phyloP scores from a whole-genome alignment of 2,113 vertebrate genomes.

The Parotia lawesii region DNA sequence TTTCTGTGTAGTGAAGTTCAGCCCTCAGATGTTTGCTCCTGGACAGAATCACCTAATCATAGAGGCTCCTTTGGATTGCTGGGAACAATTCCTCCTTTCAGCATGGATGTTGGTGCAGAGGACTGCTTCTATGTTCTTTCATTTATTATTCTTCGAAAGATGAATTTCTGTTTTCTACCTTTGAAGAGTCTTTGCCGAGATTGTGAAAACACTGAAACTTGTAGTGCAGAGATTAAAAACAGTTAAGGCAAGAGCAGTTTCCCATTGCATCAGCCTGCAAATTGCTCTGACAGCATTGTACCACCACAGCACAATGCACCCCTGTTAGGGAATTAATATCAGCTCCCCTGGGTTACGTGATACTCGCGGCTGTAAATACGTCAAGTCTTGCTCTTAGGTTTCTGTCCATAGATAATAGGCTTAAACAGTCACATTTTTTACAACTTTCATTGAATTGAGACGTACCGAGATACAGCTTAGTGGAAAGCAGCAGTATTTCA shows the following conservation, averaged over 20 bases:
- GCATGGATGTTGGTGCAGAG: background rate
- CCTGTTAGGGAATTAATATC: background rate
- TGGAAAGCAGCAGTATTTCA: background rate
- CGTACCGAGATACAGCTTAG: background rate
- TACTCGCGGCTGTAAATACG: background rate
- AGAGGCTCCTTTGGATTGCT: background rate
- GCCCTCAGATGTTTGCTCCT: background rate
- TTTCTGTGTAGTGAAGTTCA: background rate
- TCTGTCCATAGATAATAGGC: background rate
- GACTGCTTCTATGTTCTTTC: background rate
- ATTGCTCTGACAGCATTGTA: background rate
- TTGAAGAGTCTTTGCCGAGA: background rate
- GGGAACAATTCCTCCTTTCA: constrained; percentile 3
- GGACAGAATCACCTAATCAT: background rate
- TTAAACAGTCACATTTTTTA: constrained; percentile 18
- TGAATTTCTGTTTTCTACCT: background rate
- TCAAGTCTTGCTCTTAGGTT: background rate
- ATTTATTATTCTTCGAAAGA: background rate
- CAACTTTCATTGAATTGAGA: background rate
- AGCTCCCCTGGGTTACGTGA: background rate
- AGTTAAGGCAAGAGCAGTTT: background rate
- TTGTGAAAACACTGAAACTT: background rate
- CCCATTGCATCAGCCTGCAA: background rate
- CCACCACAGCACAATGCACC: background rate
- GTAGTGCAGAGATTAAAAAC: background rate